Evolutionary conservation across 2,113 vertebrate species (phyloP).

Genomic region (Corythoichthys haematopterus): DNA sequence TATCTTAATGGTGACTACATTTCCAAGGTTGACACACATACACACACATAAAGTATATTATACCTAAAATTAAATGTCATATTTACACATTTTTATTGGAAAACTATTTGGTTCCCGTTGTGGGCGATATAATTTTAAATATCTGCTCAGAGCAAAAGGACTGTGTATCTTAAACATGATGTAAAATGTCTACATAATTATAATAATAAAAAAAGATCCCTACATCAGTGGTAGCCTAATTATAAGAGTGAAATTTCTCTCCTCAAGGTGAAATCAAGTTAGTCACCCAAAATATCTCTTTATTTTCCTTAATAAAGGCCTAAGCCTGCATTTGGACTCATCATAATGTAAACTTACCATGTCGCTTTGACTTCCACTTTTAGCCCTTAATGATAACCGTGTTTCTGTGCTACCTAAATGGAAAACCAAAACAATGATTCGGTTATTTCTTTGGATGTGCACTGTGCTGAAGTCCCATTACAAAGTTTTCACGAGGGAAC

Average conservation of each 20-base stretch:
- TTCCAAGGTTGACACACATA: background rate
- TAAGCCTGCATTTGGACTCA: background rate
- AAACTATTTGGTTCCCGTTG: background rate
- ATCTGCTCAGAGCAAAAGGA: slow-evolving; percentile 6
- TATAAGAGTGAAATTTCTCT: slow-evolving; percentile 15
- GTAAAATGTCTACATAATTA: slow-evolving; percentile 2
- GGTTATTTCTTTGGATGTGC: background rate
- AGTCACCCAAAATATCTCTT: slow-evolving; percentile 11
- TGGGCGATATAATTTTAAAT: slow-evolving; percentile 4
- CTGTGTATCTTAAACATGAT: slow-evolving; percentile 15
- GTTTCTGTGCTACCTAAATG: background rate
- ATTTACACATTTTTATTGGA: background rate
- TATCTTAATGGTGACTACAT: background rate
- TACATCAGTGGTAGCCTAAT: slow-evolving; percentile 9
- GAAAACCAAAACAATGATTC: background rate
- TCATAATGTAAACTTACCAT: background rate
- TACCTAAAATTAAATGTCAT: background rate
- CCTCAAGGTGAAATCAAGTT: slow-evolving; percentile 12
- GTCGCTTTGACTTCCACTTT: slow-evolving; percentile 8
- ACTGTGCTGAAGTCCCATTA: background rate
- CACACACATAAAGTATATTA: background rate
- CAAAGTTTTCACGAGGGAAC: background rate
- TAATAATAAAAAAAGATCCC: slow-evolving; percentile 5
- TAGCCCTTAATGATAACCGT: background rate
- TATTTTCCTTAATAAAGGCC: background rate